Base-by-base conservation (phyloP, 2,797 vertebrate species). In the Brachyalestes nurse region DNA sequence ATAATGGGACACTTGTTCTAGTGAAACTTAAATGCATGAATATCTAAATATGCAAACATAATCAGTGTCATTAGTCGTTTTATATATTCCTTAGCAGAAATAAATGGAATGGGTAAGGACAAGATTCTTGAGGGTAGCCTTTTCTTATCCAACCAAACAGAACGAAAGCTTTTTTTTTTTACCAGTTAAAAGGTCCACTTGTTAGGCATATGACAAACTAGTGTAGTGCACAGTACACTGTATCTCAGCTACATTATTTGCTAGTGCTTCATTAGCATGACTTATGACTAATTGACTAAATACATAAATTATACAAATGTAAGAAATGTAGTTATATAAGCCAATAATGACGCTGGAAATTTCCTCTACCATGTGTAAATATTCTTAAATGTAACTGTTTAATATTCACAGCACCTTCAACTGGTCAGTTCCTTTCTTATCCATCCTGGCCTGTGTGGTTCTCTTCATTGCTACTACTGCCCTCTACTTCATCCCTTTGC, bases 391-490 rank as follows among this genome's bases (percentile, higher is more conserved):
- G 1, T 21, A 28, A 47, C 16, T 17, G 40, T 80, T 75, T 3
- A 58, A 38, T 67, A 69, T 88, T 89, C 58, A 4, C 92, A 99
- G 98, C 91, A 96, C 95, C 0, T 97, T 97, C 90, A 99, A 98
- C 94, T 99, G 98, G 98, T 97, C 97, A 0, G 96, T 98, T 38
- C 97, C 97, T 0, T 99, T 99, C 89, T 78, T 98, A 79, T 97
- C 97, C 0, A 87, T 89, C 66, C 91, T 99, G 89, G 94, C 96
- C 85, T 96, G 96, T 71, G 64, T 96, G 84, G 85, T 96, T 16
- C 93, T 99, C 71, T 89, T 90, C 72, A 86, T 88, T 21, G 92
- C 91, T 38, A 96, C 96, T 0, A 10, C 89, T 4, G 6, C 91
- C 1, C 82, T 97, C 65, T 99, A 97, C 88, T 94, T 94, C 66